Conservation (phyloP, 2,888 invertebrate species). For the Pandemis cinnamomeana region DNA sequence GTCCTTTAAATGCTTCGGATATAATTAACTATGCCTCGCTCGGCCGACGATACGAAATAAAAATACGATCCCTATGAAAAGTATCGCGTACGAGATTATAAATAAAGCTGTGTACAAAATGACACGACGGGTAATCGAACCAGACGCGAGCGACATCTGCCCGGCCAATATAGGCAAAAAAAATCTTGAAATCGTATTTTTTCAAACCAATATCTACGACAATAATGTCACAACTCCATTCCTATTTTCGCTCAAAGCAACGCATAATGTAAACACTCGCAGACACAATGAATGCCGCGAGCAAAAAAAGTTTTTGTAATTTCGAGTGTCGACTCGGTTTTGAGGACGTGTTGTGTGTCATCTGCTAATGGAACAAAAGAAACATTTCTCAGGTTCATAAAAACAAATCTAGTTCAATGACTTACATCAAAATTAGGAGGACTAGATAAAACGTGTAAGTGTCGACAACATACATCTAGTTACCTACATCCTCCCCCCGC, state of each 20-base stretch:
- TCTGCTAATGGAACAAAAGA: conserved; percentile 38
- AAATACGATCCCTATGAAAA: conserved; percentile 60
- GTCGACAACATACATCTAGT: conserved; percentile 59
- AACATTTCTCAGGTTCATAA: conserved; percentile 1
- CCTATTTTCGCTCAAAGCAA: conserved; percentile 60
- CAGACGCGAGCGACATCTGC: conserved; percentile 76
- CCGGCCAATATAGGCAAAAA: conserved; percentile 66
- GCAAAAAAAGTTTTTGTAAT: conserved; percentile 56
- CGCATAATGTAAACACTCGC: conserved; percentile 72
- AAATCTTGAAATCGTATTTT: conserved; percentile 64
- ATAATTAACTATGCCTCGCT: conserved; percentile 46
- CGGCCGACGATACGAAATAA: conserved; percentile 54
- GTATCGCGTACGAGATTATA: conserved; percentile 71
- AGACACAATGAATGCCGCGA: conserved; percentile 57
- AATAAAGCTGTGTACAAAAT: conserved; percentile 75
- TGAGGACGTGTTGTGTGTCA: conserved; percentile 55
- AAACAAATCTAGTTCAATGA: conserved; percentile 29
- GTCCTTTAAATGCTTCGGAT: conserved; percentile 50
- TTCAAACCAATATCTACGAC: conserved; percentile 76
- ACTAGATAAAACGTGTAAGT: conserved; percentile 35
- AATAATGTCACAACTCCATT: conserved; percentile 76
- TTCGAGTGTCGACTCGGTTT: conserved; percentile 60
- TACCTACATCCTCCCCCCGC: conserved; percentile 63
- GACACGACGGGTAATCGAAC: conserved; percentile 75
- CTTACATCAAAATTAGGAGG: conserved; percentile 27